Base-by-base conservation (phyloP, 2,888 invertebrate species). In the Macrophya annulata region DNA sequence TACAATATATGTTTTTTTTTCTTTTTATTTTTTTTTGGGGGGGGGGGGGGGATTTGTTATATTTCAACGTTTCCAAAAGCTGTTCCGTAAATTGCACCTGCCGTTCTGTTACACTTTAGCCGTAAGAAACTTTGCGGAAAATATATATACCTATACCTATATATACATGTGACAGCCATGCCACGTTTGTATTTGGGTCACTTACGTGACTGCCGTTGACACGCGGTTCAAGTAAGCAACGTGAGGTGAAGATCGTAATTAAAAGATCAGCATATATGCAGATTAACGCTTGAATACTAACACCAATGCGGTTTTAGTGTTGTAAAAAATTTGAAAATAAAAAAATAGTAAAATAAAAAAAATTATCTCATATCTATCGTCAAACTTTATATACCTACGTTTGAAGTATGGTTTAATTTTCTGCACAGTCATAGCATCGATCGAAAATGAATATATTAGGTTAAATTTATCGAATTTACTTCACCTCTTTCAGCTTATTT, bases 151-250 rank as follows among this genome's bases (percentile, higher is more conserved):
- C 1, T 31, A 31, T 31, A 31, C 3, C 1, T 31, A 31, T 31
- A 31, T 31, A 31, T 31, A 74, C 74, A 45, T 68, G 68, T 68
- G 68, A 74, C 43, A 48, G 74, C 43, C 74, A 74, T 45, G 74
- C 74, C 74, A 45, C 48, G 74, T 43, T 74, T 74, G 74, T 21
- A 74, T 74, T 74, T 74, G 74, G 74, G 74, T 74, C 74, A 74
- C 45, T 45, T 43, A 43, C 43, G 43, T 45, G 74, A 74, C 74
- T n/a, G 74, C 21, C 45, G 55, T 6, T 55, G 6, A 6, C 55
- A 5, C 43, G 5, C 68, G 17, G 74, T 43, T 45, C 12, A 25
- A 21, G 21, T 31, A 48, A 74, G 74, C 43, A 45, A 31, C 74
- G 74, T 74, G 45, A 45, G 21, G 45, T n/a, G 45, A 21, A 74